These are phyloP conservation scores for Pseudobourletiella spinata DNA, from an alignment of 1,140 invertebrate species.

Conservation along the genomic window DNA sequence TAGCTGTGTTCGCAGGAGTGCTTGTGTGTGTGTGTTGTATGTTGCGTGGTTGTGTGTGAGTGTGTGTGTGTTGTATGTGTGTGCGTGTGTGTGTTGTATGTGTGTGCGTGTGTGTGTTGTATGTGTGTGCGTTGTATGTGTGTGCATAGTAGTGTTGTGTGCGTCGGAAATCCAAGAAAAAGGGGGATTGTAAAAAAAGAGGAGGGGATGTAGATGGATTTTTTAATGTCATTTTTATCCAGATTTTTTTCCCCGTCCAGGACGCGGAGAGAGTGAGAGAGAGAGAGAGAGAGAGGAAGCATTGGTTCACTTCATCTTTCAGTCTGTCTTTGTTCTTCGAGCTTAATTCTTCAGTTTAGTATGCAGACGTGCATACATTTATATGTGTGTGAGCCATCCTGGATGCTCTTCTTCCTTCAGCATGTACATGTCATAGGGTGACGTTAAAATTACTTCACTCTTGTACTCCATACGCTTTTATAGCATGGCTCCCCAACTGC, in stretches of 20 bases:
- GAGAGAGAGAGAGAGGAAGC: neutral
- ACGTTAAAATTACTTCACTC: too few species aligned
- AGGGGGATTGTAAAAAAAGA: neutral
- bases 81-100: too few species aligned
- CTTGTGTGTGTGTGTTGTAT: too few species aligned
- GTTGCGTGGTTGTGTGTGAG: too few species aligned
- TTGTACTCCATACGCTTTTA: too few species aligned
- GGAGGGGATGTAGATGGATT: constrained; percentile 6
- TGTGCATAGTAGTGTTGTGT: neutral
- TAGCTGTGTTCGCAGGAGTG: too few species aligned
- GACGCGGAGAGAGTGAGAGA: neutral
- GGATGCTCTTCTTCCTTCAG: neutral
- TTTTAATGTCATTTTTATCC: constrained; percentile 12
- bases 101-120: too few species aligned
- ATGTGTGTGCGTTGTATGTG: too few species aligned
- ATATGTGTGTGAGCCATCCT: too few species aligned
- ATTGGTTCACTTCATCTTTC: constrained; percentile 3
- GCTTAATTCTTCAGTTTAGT: constrained; percentile 18
- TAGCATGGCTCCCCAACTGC: too few species aligned
- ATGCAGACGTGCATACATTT: too few species aligned
- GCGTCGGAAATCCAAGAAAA: constrained; percentile 1
- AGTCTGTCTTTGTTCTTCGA: constrained; percentile 16
- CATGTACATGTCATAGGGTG: neutral
- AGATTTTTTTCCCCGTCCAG: neutral
- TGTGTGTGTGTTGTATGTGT: too few species aligned